Conservation (phyloP, 2,113 vertebrate genomes). For the Pangasianodon gigas region DNA sequence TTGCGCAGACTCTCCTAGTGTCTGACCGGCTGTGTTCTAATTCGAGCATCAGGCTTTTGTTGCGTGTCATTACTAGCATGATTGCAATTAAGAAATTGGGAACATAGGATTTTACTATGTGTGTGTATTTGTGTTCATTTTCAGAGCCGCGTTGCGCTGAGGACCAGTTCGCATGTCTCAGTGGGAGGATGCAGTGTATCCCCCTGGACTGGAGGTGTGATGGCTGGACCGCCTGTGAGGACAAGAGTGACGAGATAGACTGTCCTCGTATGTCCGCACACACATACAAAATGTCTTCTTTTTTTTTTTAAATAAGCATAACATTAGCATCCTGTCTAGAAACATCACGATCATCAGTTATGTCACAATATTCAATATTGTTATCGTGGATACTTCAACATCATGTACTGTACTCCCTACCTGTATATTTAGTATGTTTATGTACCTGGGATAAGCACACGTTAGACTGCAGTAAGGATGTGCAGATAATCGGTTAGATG, state of each 20-base stretch:
- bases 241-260: conserved; percentile 92
- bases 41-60: neutral
- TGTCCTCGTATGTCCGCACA: conserved; percentile 82
- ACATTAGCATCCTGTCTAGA: neutral
- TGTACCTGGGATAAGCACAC: neutral
- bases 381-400: neutral
- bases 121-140: conserved; percentile 44
- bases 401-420: neutral
- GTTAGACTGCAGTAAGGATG: neutral
- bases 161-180: conserved; percentile 91
- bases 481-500: too few species aligned
- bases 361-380: neutral
- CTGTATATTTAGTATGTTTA: neutral
- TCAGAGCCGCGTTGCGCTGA: conserved; percentile 89
- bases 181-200: conserved; percentile 96
- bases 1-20: neutral
- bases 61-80: neutral
- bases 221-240: conserved; percentile 92
- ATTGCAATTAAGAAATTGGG: neutral
- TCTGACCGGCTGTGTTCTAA: neutral
- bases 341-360: neutral
- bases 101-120: neutral
- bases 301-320: neutral
- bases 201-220: conserved; percentile 93
- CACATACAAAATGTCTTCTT: neutral